A percentile compares a stretch with the other conserved stretches of the same genome.
phyloP scores from a whole-genome alignment of 1,140 invertebrate species.

The Nasonia longicornis region DNA sequence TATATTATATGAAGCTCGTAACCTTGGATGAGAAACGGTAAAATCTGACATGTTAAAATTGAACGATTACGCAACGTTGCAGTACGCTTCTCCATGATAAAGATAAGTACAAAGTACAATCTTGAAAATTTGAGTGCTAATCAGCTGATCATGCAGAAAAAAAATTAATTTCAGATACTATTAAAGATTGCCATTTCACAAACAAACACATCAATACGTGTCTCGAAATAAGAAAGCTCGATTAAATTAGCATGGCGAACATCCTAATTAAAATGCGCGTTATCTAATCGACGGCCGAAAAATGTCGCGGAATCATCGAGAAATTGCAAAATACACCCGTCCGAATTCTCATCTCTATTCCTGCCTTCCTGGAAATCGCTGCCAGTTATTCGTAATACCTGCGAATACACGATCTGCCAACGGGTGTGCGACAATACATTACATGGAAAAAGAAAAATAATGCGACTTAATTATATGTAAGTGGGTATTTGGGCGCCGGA shows the following conservation, averaged over 20 bases:
- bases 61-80: too few species aligned
- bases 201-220: background rate
- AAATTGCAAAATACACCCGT: constrained; percentile 32
- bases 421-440: constrained; percentile 40
- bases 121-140: too few species aligned
- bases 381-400: background rate
- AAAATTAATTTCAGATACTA: background rate
- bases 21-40: too few species aligned
- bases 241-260: background rate
- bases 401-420: background rate
- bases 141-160: background rate
- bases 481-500: constrained; percentile 61
- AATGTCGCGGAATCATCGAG: background rate
- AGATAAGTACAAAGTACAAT: too few species aligned
- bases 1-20: too few species aligned
- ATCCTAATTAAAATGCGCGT: background rate
- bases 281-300: constrained; percentile 20
- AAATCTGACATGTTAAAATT: too few species aligned
- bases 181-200: background rate
- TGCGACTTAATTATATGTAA: constrained; percentile 62
- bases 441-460: constrained; percentile 47
- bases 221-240: constrained; percentile 5
- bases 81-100: too few species aligned
- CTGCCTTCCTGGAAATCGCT: background rate
- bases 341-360: constrained; percentile 37